Percentiles rank a stretch among this genome's conserved stretches.
These are phyloP conservation scores for Apis laboriosa DNA, from an alignment of 1,140 invertebrate species.

Conservation along the genomic window DNA sequence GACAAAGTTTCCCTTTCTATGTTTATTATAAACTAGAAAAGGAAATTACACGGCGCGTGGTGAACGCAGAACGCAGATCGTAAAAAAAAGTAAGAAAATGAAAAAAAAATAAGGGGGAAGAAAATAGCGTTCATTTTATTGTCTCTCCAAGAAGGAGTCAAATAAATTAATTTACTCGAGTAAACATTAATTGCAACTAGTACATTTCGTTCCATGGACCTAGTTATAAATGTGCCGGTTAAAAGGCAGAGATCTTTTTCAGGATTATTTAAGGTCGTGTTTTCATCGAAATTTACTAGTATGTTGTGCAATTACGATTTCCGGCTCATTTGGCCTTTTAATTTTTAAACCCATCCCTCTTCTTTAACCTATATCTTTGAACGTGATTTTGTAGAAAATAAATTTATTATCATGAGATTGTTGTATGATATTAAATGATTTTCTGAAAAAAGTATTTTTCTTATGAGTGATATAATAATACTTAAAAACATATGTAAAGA, in stretches of 20 bases:
- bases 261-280: background rate
- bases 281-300: background rate
- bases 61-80: background rate
- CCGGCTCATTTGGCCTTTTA: background rate
- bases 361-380: background rate
- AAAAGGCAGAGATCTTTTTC: background rate
- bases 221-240: background rate
- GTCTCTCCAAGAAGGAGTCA: slow-evolving; percentile 11
- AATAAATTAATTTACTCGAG: slow-evolving; percentile 36
- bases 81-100: background rate
- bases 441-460: too few relatives aligned
- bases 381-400: too few relatives aligned
- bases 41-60: slow-evolving; percentile 32
- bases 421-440: too few relatives aligned
- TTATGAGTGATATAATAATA: too few relatives aligned
- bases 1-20: slow-evolving; percentile 57
- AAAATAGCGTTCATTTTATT: slow-evolving; percentile 25
- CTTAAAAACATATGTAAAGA: too few relatives aligned
- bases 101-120: too few relatives aligned
- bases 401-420: too few relatives aligned
- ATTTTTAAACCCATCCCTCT: background rate
- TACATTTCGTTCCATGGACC: slow-evolving; percentile 1
- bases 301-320: background rate
- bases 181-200: slow-evolving; percentile 43
- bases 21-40: slow-evolving; percentile 38